These are phyloP conservation scores for Junonia oenone DNA, from an alignment of 2,888 invertebrate genomes.

Conservation along the genomic window DNA sequence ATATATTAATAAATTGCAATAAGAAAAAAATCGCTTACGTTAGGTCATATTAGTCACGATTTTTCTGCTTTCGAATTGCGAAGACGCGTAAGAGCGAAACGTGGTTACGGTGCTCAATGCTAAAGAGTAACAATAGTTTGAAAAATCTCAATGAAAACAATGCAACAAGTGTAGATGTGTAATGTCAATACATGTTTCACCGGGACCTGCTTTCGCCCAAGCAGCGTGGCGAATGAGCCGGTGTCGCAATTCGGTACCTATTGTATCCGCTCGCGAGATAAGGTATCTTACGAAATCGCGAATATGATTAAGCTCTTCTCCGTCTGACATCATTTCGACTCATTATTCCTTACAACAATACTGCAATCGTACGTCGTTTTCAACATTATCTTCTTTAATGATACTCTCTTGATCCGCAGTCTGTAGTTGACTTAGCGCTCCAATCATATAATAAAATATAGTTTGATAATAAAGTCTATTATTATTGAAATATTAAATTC, in stretches of 20 bases:
- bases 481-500: too few species aligned
- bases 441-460: too few species aligned
- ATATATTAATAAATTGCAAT: too few species aligned
- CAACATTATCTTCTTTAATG: neutral
- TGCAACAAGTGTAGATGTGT: conserved; percentile 47
- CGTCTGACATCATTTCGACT: conserved; percentile 56
- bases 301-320: conserved; percentile 73
- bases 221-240: conserved; percentile 64
- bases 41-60: conserved; percentile 21
- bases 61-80: neutral
- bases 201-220: conserved; percentile 70
- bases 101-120: conserved; percentile 16
- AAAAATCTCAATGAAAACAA: conserved; percentile 60
- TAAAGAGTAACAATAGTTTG: conserved; percentile 32
- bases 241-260: conserved; percentile 66
- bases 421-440: too few species aligned
- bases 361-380: conserved; percentile 10
- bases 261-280: conserved; percentile 63
- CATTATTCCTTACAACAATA: conserved; percentile 21
- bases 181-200: conserved; percentile 51
- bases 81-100: conserved; percentile 16
- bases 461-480: too few species aligned
- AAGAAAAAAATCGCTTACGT: neutral
- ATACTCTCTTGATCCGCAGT: too few species aligned
- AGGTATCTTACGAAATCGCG: conserved; percentile 68